A percentile compares a stretch with the other conserved stretches of the same genome.
Conservation (phyloP, 2,797 vertebrate genomes). For the Smutsia temminckii region DNA sequence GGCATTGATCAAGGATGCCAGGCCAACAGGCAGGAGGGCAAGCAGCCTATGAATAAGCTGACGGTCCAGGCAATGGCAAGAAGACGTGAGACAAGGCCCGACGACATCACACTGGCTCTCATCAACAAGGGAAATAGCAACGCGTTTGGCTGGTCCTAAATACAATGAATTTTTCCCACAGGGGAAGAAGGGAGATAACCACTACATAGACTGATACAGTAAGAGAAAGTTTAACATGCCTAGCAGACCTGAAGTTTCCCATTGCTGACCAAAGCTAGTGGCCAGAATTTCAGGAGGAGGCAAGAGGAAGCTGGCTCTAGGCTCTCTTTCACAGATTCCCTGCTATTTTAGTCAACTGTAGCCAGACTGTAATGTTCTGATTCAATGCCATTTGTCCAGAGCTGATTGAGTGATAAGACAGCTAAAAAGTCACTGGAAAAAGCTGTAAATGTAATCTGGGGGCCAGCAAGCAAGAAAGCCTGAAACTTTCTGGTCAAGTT, state of each 20-base stretch:
- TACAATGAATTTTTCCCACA: not conserved
- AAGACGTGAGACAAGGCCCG: not conserved
- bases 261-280: not conserved
- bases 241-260: slow-evolving; percentile 9
- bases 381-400: slow-evolving; percentile 32
- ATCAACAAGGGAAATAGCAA: not conserved
- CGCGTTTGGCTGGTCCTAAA: not conserved
- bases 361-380: slow-evolving; percentile 28
- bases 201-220: not conserved
- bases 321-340: not conserved
- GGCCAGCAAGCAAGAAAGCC: not conserved
- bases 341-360: slow-evolving; percentile 37
- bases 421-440: slow-evolving; percentile 50
- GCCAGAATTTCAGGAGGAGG: slow-evolving; percentile 47
- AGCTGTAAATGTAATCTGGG: slow-evolving; percentile 16
- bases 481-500: slow-evolving; percentile 24
- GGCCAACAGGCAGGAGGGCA: not conserved
- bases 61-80: not conserved
- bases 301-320: slow-evolving; percentile 38
- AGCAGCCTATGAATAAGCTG: not conserved
- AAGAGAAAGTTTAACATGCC: not conserved
- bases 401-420: slow-evolving; percentile 49
- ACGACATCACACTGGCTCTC: not conserved
- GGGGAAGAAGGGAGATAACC: not conserved
- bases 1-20: not conserved